These are phyloP conservation scores for Smutsia gigantea DNA, from an alignment of 2,797 vertebrate genomes.

Conservation along the genomic window DNA sequence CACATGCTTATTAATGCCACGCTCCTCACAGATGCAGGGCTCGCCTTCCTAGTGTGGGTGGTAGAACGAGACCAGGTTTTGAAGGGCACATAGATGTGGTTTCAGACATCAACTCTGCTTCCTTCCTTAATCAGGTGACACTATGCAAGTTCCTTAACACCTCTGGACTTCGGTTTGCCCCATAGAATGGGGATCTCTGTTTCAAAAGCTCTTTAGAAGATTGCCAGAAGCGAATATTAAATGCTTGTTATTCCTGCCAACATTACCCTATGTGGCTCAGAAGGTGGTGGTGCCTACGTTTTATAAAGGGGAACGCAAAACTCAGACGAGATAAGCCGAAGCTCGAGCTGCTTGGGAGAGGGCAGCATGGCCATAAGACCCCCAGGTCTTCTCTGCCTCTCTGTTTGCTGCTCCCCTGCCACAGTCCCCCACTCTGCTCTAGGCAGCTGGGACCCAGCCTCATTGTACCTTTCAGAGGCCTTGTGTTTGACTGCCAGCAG, in stretches of 20 bases:
- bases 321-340: neutral
- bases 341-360: neutral
- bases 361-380: neutral
- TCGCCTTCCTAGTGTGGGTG: neutral
- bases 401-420: neutral
- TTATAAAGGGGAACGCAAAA: neutral
- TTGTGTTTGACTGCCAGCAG: neutral
- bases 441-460: neutral
- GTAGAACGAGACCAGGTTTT: neutral
- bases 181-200: neutral
- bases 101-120: neutral
- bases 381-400: neutral
- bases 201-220: neutral
- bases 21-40: neutral
- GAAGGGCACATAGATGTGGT: too few relatives aligned
- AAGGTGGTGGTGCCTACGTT: neutral
- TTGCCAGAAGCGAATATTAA: neutral
- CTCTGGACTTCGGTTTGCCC: neutral
- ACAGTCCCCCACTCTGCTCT: neutral
- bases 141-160: neutral
- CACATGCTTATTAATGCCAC: neutral
- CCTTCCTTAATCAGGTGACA: neutral
- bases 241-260: neutral
- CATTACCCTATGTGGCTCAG: neutral
- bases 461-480: fast-evolving